These are phyloP conservation scores for Turritopsis rubra DNA, from an alignment of 30 jellyfish, hydroid and myxozoan genomes.

Conservation along the genomic window DNA sequence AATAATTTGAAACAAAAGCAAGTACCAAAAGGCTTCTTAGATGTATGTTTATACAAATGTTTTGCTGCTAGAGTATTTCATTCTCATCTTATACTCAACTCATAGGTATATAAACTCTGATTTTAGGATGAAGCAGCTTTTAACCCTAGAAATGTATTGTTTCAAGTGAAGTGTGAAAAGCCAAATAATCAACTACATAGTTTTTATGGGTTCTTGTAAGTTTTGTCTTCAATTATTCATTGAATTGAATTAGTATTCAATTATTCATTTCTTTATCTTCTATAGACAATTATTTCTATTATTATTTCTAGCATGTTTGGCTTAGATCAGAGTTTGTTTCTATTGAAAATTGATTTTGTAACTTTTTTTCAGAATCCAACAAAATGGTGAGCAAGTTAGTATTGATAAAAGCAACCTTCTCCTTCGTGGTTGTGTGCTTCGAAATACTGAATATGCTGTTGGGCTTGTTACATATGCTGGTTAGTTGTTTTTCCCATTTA, in stretches of 20 bases:
- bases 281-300: background rate
- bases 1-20: conserved; percentile 88
- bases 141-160: background rate
- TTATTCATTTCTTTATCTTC: background rate
- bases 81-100: background rate
- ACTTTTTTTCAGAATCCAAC: conserved; percentile 32
- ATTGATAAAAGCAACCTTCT: conserved; percentile 70
- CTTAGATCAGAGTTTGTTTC: no score
- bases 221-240: no score
- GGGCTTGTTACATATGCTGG: conserved; percentile 97
- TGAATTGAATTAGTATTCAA: no score
- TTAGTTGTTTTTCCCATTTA: conserved; percentile 1
- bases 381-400: conserved; percentile 53
- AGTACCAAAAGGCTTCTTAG: conserved; percentile 43
- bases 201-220: conserved; percentile 85
- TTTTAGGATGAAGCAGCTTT: conserved; percentile 25
- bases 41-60: conserved; percentile 21
- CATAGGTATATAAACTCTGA: background rate
- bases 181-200: conserved; percentile 84
- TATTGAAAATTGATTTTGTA: background rate
- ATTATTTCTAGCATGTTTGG: background rate
- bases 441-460: conserved; percentile 68
- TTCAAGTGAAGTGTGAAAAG: conserved; percentile 69
- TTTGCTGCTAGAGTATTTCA: background rate
- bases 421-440: conserved; percentile 79